phyloP scores from a whole-genome alignment of 2,797 vertebrate species.

The Hoplostethus atlanticus region DNA sequence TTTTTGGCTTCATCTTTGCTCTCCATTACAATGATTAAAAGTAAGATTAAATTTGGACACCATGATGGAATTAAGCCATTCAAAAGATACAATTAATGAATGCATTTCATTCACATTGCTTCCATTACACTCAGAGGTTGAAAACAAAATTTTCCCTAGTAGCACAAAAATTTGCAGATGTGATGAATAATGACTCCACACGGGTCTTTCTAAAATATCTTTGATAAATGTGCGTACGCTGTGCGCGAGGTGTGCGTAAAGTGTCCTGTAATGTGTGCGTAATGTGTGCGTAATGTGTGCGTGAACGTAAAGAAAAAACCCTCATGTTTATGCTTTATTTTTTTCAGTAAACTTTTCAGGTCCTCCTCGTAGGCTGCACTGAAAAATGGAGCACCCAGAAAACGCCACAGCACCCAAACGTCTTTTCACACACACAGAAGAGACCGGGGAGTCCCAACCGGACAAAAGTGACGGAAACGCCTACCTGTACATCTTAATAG shows the following conservation, averaged over 20 bases:
- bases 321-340: not conserved
- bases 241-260: constrained; percentile 35
- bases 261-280: not conserved
- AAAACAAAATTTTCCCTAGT: too few relatives aligned
- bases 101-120: too few relatives aligned
- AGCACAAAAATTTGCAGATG: too few relatives aligned
- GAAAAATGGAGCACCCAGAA: constrained; percentile 84
- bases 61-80: too few relatives aligned
- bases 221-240: not conserved
- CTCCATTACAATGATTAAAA: too few relatives aligned
- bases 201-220: not conserved
- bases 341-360: constrained; percentile 18
- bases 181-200: not conserved
- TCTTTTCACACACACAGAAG: constrained; percentile 18
- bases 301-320: not conserved
- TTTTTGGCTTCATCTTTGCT: too few relatives aligned
- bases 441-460: constrained; percentile 24
- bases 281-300: not conserved
- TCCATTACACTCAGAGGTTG: too few relatives aligned
- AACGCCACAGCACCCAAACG: constrained; percentile 84
- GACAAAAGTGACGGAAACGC: constrained; percentile 83
- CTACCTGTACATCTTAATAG: constrained; percentile 92
- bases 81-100: too few relatives aligned
- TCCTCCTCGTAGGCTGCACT: constrained; percentile 46
- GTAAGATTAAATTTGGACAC: too few relatives aligned